phyloP scores from a whole-genome alignment of 1,140 invertebrate species.

The Heliconius melpomene region DNA sequence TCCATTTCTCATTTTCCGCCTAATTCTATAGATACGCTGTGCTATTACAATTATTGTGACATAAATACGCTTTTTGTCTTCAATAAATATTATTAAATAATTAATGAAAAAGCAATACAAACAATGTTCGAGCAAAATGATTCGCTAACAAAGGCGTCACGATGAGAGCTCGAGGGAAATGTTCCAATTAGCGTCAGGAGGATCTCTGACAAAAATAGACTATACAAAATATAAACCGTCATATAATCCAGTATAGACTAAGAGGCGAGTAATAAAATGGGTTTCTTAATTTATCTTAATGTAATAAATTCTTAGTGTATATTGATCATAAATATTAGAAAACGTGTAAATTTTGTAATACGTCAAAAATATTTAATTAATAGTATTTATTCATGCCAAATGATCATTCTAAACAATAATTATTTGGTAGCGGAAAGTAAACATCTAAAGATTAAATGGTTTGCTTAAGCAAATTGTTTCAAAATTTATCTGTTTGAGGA shows the following conservation, averaged over 20 bases:
- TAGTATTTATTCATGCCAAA: too few relatives aligned
- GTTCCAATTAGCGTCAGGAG: constrained; percentile 40
- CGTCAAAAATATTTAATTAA: too few relatives aligned
- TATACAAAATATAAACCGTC: constrained; percentile 14
- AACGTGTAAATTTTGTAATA: too few relatives aligned
- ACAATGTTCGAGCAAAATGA: constrained; percentile 18
- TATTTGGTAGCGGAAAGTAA: too few relatives aligned
- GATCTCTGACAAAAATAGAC: constrained; percentile 25
- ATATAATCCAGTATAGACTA: constrained; percentile 12
- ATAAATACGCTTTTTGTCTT: neutral
- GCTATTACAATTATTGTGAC: neutral
- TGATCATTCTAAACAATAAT: too few relatives aligned
- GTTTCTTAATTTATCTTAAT: neutral
- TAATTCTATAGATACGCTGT: too few relatives aligned
- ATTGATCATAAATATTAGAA: too few relatives aligned
- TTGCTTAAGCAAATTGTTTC: too few relatives aligned
- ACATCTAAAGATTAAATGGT: too few relatives aligned
- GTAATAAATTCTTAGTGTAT: neutral
- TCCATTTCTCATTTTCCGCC: too few relatives aligned
- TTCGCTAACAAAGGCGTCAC: constrained; percentile 17
- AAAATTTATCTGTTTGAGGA: too few relatives aligned
- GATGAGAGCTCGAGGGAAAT: constrained; percentile 27
- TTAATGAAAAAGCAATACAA: constrained; percentile 24
- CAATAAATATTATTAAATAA: constrained; percentile 13
- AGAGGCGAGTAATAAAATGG: neutral